A percentile compares a stretch with the other conserved stretches of the same genome.
phyloP scores from a whole-genome alignment of 2,113 vertebrate genomes.

The Tor tambroides region DNA sequence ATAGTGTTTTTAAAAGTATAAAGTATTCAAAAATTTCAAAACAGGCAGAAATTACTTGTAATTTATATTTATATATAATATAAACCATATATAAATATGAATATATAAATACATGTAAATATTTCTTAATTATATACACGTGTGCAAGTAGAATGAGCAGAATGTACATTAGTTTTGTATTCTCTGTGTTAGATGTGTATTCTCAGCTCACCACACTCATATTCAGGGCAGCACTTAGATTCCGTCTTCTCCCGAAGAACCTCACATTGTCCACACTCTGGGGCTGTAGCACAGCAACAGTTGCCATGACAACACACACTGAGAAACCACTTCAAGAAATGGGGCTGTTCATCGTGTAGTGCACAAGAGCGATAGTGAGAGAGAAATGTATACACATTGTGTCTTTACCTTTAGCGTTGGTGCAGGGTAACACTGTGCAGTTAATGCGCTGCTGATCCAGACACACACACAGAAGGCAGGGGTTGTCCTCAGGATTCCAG shows the following conservation, averaged over 20 bases:
- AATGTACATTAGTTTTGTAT: neutral
- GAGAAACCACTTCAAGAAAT: constrained; percentile 33
- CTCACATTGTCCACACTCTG: constrained; percentile 85
- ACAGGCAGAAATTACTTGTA: too few species aligned
- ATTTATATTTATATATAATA: too few species aligned
- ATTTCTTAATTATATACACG: too few species aligned
- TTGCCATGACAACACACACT: constrained; percentile 52
- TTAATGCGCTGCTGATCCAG: constrained; percentile 83
- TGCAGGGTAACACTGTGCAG: constrained; percentile 84
- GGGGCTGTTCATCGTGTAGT: constrained; percentile 7
- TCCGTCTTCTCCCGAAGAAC: constrained; percentile 76
- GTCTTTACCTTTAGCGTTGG: constrained; percentile 77
- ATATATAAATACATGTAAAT: too few species aligned
- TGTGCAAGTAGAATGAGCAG: too few species aligned
- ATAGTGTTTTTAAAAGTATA: too few species aligned
- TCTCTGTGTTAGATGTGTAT: neutral
- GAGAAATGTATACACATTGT: neutral
- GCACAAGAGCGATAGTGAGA: neutral
- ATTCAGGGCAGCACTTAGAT: constrained; percentile 85
- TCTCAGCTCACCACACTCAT: constrained; percentile 85
- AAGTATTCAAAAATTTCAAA: too few species aligned
- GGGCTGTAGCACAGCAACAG: constrained; percentile 72
- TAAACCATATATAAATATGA: too few species aligned
- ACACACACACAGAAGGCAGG: constrained; percentile 90
- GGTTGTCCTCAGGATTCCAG: constrained; percentile 85